Base-by-base conservation (phyloP, 2,797 vertebrate genomes). In the Aselliscus stoliczkanus region DNA sequence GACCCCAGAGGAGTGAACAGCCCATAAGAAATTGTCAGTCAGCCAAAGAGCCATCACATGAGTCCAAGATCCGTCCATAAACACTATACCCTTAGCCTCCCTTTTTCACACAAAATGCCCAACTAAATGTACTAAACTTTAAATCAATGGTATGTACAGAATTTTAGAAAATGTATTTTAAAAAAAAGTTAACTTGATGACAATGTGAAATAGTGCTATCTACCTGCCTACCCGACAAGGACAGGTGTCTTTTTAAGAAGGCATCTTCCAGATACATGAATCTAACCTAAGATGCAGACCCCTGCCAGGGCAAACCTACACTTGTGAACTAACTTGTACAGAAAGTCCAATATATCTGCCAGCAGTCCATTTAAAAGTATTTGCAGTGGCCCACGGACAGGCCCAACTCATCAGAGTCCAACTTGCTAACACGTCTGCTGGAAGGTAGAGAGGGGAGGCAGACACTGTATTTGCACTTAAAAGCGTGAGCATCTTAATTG, bases 151-250 rank as follows among this genome's bases (percentile, higher is more conserved):
- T 85, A 56, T 18, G 5, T 37, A n/a, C 52, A 56, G 17, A 67
- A 58, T 15, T 92, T 95, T 56, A 87, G 83, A 72, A 95, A 95
- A 50, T 17, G 29, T 34, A 60, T 79, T 69, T 76, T 39, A 93
- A 47, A 10, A 86, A 54, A 73, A 52, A 27, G 58, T 47, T 69
- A 83, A 77, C 17, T 65, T 79, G 67, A 93, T 25, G 81, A 80
- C 47, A 50, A 1, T 44, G 25, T 73, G 29, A 64, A 92, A 34
- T 56, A 64, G 29, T 73, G 37, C 67, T 90, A 11, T 84, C 56
- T 84, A 27, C 72, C 47, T 73, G 25, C 34, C 54, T 87, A 18
- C 84, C 37, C 60, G n/a, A 34, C 9, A 56, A 81, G 82, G 39
- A 83, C 37, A 15, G 13, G 23, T 70, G 7, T 81, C 34, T 58